phyloP scores from a whole-genome alignment of 2,888 invertebrate genomes.

The Orgyia antiqua region DNA sequence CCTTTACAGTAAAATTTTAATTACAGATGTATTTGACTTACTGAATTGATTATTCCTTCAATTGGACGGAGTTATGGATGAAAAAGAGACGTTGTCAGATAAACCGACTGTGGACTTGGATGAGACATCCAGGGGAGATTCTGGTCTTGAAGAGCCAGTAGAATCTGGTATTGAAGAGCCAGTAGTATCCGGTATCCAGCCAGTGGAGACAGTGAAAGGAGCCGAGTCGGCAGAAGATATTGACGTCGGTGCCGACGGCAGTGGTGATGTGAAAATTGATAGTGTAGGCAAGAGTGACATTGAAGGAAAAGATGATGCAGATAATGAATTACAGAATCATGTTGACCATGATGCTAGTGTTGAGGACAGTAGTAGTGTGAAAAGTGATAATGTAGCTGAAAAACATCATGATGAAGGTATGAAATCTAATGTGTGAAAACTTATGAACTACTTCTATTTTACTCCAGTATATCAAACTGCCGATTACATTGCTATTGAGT shows the following conservation, averaged over 20 bases:
- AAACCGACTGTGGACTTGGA: slow-evolving; percentile 30
- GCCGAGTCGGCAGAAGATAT: background rate
- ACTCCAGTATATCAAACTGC: background rate
- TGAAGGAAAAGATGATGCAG: slow-evolving; percentile 18
- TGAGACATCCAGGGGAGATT: slow-evolving; percentile 20
- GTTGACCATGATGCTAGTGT: slow-evolving; percentile 46
- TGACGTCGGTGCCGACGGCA: slow-evolving; percentile 15
- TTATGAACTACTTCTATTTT: background rate
- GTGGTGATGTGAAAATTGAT: slow-evolving; percentile 20
- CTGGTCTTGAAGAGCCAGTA: slow-evolving; percentile 11
- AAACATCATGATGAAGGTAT: slow-evolving; percentile 21
- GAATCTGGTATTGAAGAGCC: slow-evolving; percentile 8
- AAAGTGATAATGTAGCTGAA: slow-evolving; percentile 24
- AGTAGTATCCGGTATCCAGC: too few species aligned
- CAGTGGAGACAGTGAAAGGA: too few species aligned
- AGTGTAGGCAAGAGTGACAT: slow-evolving; percentile 22
- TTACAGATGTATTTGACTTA: slow-evolving; percentile 50
- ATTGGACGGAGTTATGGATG: slow-evolving; percentile 57
- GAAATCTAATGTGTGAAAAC: too few species aligned
- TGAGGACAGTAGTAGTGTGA: slow-evolving; percentile 34
- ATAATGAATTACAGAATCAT: slow-evolving; percentile 51
- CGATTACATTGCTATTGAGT: too few species aligned
- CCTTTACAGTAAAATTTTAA: too few species aligned
- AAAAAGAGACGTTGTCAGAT: slow-evolving; percentile 45
- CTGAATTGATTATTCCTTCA: slow-evolving; percentile 30